Base-by-base conservation (phyloP, 2,797 vertebrate genomes). In the Poecilia velifera region DNA sequence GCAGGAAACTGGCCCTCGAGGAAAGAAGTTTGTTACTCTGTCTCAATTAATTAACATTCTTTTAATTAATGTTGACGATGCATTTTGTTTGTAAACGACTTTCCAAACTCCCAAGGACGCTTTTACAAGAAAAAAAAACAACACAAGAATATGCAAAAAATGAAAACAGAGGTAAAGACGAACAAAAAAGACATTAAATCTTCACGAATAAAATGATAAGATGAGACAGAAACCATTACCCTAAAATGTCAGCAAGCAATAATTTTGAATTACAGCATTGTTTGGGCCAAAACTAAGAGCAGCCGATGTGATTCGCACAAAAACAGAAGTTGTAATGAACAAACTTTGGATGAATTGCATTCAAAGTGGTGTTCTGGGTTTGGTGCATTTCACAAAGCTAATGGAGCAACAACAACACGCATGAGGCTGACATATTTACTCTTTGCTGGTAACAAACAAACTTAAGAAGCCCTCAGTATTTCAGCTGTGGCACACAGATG, bases 401-500 rank as follows among this genome's bases (percentile, higher is more conserved):
- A 55, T 46, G 31, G 51, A 82, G 49, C 57, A 78, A 79, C 73
- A 78, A 77, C 71, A 87, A 51, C 83, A 64, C 53, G 53, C n/a
- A 66, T 45, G 45, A 28, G 57, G 73, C 12, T 79, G 78, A 87
- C 73, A 76, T 31, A 72, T 66, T 68, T 59, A 20, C 76, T 79
- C 25, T 85, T 82, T 2, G 41, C 47, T 82, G 68, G 46, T 75
- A 86, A 85, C 81, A 91, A 90, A 91, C 84, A 88, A 90, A 90
- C 88, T 85, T 80, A 12, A 84, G 41, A 62, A 80, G 76, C 59
- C 81, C 41, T 80, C 49, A 55, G 16, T 74, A 76, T 74, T 59
- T 77, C 70, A 86, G 72, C 62, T 59, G 75, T 53, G 85, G 76
- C 84, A 78, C 82, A 9, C 41, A 73, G 59, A 89, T 84, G 77